phyloP scores from a whole-genome alignment of 2,113 vertebrate species.

The Rafetus swinhoei region DNA sequence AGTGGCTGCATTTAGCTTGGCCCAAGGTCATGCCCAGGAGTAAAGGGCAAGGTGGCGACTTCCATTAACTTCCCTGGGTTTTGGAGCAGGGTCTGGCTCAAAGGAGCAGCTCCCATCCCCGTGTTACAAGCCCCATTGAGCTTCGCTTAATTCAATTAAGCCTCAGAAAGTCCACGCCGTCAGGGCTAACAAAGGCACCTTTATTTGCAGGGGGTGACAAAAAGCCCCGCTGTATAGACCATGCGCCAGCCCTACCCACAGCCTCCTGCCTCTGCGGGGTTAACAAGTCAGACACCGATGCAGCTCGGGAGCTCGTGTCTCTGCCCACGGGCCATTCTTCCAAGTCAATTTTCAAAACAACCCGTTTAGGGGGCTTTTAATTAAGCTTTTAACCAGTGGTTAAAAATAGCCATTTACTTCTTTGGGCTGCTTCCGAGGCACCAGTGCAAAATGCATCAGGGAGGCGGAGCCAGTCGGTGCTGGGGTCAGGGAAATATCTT shows the following conservation, averaged over 20 bases:
- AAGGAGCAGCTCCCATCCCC: constrained; percentile 1
- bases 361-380: constrained; percentile 70
- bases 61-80: no score
- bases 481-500: constrained; percentile 54
- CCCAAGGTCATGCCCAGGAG: neutral
- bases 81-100: no score
- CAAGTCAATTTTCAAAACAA: constrained; percentile 76
- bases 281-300: constrained; percentile 32
- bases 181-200: constrained; percentile 56
- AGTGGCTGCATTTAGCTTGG: neutral
- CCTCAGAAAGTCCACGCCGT: neutral
- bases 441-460: constrained; percentile 65
- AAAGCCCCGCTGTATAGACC: constrained; percentile 1
- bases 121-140: constrained; percentile 23
- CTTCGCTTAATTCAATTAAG: constrained; percentile 60
- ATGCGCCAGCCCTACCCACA: neutral
- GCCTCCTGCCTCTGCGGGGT: constrained; percentile 20
- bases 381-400: constrained; percentile 72
- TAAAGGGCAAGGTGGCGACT: neutral
- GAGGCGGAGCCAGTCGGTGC: constrained; percentile 51
- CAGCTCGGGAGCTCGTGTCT: constrained; percentile 24
- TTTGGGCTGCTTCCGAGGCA: constrained; percentile 71
- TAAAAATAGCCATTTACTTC: constrained; percentile 74
- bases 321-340: constrained; percentile 65
- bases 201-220: constrained; percentile 34